Percentiles rank a stretch among this genome's conserved stretches.
Conservation (phyloP, 1,140 invertebrate species). For the Pachypeltis micranthus region DNA sequence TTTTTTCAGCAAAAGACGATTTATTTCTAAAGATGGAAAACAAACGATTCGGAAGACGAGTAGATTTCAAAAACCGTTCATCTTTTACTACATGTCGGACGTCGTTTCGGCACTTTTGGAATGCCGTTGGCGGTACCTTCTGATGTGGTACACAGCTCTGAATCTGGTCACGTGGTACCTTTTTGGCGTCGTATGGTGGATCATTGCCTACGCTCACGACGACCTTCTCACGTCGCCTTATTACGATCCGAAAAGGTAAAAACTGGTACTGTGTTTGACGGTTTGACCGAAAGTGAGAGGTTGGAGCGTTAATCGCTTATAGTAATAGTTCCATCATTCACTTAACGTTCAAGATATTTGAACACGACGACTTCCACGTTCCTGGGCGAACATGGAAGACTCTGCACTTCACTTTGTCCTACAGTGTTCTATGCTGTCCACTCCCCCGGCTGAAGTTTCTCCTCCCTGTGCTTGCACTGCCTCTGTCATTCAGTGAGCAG, state of each 20-base stretch:
- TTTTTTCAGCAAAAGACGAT: background rate
- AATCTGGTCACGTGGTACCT: constrained; percentile 51
- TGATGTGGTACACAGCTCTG: constrained; percentile 49
- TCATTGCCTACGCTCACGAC: constrained; percentile 46
- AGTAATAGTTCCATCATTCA: no score
- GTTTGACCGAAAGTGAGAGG: no score
- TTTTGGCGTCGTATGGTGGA: constrained; percentile 52
- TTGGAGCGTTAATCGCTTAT: no score
- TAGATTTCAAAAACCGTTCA: background rate
- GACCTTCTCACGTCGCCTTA: constrained; percentile 37
- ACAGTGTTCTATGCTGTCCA: no score
- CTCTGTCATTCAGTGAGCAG: no score
- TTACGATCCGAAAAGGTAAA: constrained; percentile 22
- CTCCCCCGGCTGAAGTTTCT: no score
- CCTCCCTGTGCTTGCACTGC: no score
- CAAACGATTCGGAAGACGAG: background rate
- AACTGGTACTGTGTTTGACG: no score
- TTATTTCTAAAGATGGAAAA: background rate
- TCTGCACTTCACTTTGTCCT: no score
- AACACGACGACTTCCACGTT: no score
- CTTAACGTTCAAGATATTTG: no score
- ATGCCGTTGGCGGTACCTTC: constrained; percentile 53
- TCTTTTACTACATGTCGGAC: background rate
- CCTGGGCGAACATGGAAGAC: no score
- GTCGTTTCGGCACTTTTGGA: constrained; percentile 34